Conservation (phyloP, 2,797 vertebrate genomes). For the Melanotaenia trifasciata region DNA sequence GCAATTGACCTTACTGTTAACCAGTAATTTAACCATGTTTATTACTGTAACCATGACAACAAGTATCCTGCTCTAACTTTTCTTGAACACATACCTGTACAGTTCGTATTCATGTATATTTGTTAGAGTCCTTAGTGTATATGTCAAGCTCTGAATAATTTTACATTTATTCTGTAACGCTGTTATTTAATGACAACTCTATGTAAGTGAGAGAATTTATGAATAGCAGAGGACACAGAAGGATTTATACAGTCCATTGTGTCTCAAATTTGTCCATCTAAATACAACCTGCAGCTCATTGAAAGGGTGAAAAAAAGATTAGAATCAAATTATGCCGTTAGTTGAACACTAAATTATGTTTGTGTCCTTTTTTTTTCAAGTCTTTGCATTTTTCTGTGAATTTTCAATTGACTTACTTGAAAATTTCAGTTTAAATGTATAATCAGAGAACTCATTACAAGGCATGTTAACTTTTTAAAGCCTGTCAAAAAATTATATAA, state of each 20-base stretch:
- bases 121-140: too few species aligned
- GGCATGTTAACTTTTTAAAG: too few species aligned
- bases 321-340: not conserved
- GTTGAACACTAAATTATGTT: too few species aligned
- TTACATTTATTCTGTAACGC: not conserved
- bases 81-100: not conserved
- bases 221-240: not conserved
- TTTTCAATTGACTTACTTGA: too few species aligned
- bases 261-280: too few species aligned
- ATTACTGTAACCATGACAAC: conserved; percentile 2
- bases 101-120: not conserved
- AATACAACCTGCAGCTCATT: not conserved
- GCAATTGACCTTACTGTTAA: not conserved
- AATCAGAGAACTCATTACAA: too few species aligned
- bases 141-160: not conserved
- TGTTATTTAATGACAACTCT: not conserved
- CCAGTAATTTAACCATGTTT: not conserved
- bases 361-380: not conserved
- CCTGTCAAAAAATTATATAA: too few species aligned
- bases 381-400: not conserved
- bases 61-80: not conserved
- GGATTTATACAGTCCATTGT: not conserved
- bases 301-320: not conserved
- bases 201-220: too few species aligned
- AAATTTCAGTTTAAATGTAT: too few species aligned